Evolutionary conservation across 2,888 invertebrate genomes (phyloP).

Genomic region (Dioctria rufipes): DNA sequence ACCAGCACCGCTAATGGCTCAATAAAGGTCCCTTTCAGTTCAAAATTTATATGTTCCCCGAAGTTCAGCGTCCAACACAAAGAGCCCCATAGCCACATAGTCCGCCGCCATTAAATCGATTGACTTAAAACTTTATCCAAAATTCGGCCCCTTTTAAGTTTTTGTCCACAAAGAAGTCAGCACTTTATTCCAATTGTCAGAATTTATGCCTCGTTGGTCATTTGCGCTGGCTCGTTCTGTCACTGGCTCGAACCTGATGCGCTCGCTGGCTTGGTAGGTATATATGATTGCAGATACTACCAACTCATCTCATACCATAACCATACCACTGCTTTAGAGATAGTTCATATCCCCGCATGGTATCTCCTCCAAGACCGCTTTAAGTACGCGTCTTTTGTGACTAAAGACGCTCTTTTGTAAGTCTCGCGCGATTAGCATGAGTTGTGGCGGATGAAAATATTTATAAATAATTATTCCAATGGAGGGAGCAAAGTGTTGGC

Average conservation of each 20-base stretch:
- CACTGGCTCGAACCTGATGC: conserved; percentile 18
- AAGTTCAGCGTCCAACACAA: conserved; percentile 19
- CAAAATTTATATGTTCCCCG: conserved; percentile 45
- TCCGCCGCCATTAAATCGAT: conserved; percentile 50
- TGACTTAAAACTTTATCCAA: conserved; percentile 50
- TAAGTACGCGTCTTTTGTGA: conserved; percentile 48
- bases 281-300: neutral
- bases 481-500: conserved; percentile 51
- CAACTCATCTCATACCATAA: too few species aligned
- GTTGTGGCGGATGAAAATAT: conserved; percentile 53
- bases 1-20: conserved; percentile 51
- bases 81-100: conserved; percentile 18
- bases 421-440: conserved; percentile 48
- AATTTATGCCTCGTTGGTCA: conserved; percentile 53
- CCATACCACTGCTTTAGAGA: neutral
- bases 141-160: conserved; percentile 52
- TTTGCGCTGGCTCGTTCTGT: conserved; percentile 25
- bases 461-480: conserved; percentile 54
- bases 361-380: neutral
- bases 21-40: conserved; percentile 51
- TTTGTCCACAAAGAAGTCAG: conserved; percentile 50
- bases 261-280: conserved; percentile 18
- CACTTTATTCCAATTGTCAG: conserved; percentile 54
- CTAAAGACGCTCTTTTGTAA: conserved; percentile 35
- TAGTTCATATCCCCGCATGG: neutral